Conservation (phyloP, 2,888 invertebrate genomes). For the Monopis laevigella region DNA sequence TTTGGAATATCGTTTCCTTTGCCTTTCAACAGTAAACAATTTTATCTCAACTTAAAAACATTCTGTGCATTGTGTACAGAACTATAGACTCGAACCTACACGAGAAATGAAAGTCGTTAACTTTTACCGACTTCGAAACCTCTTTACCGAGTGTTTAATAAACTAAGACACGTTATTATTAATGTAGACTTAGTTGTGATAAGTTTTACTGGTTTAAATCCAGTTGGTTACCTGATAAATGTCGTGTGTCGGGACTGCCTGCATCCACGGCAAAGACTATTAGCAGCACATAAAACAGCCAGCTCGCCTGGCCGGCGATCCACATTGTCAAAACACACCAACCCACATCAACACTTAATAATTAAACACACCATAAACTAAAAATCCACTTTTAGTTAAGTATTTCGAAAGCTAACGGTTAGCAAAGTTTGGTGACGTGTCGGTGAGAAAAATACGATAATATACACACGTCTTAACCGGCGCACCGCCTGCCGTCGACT, state of each 20-base stretch:
- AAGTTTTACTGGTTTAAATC: neutral
- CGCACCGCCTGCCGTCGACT: slow-evolving; percentile 4
- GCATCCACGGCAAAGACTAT: slow-evolving; percentile 30
- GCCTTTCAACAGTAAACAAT: too few species aligned
- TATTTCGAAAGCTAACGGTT: slow-evolving; percentile 5
- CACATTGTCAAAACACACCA: slow-evolving; percentile 50
- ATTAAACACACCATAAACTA: slow-evolving; percentile 21
- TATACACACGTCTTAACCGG: slow-evolving; percentile 1
- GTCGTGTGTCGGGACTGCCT: slow-evolving; percentile 48
- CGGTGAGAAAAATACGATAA: too few species aligned
- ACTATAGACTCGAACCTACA: too few species aligned
- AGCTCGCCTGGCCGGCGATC: slow-evolving; percentile 59
- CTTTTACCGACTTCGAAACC: too few species aligned
- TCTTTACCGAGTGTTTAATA: too few species aligned
- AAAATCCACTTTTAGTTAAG: slow-evolving; percentile 2
- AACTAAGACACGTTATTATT: neutral
- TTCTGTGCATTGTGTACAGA: too few species aligned
- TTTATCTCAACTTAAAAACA: too few species aligned
- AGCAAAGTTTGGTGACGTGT: slow-evolving; percentile 9
- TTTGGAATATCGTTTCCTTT: too few species aligned
- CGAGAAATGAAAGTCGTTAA: too few species aligned
- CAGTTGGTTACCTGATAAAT: slow-evolving; percentile 43
- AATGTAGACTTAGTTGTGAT: neutral
- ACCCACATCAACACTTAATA: slow-evolving; percentile 48
- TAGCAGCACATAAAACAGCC: slow-evolving; percentile 34